Conservation (phyloP, 2,797 vertebrate species). For the Mustela erminea region DNA sequence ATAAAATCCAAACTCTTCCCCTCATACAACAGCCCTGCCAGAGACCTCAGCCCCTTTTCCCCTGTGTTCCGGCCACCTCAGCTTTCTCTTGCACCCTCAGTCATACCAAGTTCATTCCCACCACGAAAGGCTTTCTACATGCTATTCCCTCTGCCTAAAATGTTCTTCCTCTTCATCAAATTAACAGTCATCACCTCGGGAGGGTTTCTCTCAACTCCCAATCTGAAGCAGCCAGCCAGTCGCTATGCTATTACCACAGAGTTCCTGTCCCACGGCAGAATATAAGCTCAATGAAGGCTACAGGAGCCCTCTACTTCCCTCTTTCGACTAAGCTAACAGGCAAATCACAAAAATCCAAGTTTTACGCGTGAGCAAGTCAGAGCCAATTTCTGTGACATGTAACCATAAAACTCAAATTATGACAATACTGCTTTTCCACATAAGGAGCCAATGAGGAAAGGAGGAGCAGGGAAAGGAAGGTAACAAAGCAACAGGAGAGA, state of each 20-base stretch:
- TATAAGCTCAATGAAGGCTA: neutral
- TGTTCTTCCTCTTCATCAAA: neutral
- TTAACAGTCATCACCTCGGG: neutral
- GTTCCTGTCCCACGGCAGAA: neutral
- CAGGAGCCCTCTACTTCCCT: neutral
- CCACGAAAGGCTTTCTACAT: neutral
- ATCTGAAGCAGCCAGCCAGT: neutral
- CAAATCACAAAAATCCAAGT: neutral
- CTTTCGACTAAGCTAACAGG: neutral
- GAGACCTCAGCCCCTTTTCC: neutral
- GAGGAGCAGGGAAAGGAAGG: neutral
- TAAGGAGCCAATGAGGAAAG: neutral
- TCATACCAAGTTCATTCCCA: neutral
- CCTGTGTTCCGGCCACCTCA: fast-evolving
- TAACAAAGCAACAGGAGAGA: neutral
- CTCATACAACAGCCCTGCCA: neutral
- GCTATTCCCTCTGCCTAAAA: neutral
- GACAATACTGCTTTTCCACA: neutral
- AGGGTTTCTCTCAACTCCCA: neutral
- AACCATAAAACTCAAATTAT: neutral
- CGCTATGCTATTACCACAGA: neutral
- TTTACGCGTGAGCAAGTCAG: neutral
- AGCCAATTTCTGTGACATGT: neutral
- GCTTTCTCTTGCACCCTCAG: neutral
- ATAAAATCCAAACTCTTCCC: neutral